phyloP scores from a whole-genome alignment of 2,113 vertebrate genomes.

The Genyomyrus donnyi region DNA sequence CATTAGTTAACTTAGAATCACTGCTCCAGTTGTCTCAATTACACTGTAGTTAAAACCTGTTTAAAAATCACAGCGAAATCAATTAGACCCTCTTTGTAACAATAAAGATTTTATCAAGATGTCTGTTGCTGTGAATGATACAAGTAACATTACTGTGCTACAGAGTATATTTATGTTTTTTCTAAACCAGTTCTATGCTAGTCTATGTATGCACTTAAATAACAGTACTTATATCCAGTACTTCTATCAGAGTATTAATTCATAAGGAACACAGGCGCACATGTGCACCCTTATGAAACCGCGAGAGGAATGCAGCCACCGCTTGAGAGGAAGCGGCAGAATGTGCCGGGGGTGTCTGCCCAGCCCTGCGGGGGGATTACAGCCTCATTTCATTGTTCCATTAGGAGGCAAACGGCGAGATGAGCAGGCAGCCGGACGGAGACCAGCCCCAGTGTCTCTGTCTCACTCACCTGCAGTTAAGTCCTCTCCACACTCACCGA shows the following conservation, averaged over 20 bases:
- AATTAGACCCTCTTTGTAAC: background rate
- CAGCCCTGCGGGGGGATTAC: background rate
- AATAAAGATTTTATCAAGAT: background rate
- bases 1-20: background rate
- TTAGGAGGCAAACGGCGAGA: background rate
- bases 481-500: background rate
- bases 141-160: background rate
- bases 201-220: background rate
- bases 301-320: background rate
- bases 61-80: background rate
- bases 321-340: background rate
- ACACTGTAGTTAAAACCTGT: background rate
- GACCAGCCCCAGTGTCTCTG: background rate
- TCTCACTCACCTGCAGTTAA: conserved; percentile 6
- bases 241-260: background rate
- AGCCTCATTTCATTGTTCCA: background rate
- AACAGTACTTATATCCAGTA: background rate
- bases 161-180: background rate
- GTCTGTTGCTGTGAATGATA: background rate
- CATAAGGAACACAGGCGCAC: background rate
- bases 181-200: background rate
- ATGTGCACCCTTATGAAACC: background rate
- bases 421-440: background rate
- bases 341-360: background rate
- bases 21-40: too few species aligned